phyloP scores from a whole-genome alignment of 2,797 vertebrate genomes.

The Neomorphus geoffroyi region DNA sequence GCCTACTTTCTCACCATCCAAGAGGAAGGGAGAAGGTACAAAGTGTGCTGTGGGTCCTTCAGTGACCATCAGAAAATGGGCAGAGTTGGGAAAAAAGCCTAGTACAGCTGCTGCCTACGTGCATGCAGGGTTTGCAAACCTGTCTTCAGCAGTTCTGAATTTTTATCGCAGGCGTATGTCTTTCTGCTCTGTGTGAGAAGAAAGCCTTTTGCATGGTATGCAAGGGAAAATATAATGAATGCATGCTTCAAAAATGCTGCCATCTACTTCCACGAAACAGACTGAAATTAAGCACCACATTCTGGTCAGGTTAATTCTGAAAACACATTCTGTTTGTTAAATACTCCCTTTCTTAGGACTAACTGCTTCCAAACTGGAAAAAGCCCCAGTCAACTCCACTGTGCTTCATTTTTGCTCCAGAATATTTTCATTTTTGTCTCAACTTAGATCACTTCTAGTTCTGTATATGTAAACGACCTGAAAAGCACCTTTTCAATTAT shows the following conservation, averaged over 20 bases:
- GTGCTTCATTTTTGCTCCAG: not conserved
- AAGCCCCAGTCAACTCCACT: not conserved
- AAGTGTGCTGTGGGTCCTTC: not conserved
- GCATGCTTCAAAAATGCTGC: not conserved
- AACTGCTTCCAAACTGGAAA: not conserved
- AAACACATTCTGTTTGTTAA: not conserved
- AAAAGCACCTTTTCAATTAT: not conserved
- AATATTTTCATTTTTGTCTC: not conserved
- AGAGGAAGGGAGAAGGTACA: not conserved
- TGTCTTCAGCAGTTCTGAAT: not conserved
- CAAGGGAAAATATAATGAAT: not conserved
- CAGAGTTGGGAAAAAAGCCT: not conserved
- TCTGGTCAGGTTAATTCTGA: not conserved
- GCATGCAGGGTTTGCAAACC: not conserved
- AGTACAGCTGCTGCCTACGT: not conserved
- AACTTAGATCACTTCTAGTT: not conserved
- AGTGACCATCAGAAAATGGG: not conserved
- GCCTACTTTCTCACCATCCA: not conserved
- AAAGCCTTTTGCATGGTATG: not conserved
- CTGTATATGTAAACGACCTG: not conserved
- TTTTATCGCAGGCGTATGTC: not conserved
- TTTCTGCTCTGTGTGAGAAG: not conserved
- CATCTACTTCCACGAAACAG: not conserved
- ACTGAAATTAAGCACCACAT: not conserved
- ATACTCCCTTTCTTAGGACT: not conserved